Percentiles rank a stretch among this genome's conserved stretches.
These are phyloP conservation scores for Hippocampus kuda DNA, from an alignment of 2,797 vertebrate species.

Conservation along the genomic window DNA sequence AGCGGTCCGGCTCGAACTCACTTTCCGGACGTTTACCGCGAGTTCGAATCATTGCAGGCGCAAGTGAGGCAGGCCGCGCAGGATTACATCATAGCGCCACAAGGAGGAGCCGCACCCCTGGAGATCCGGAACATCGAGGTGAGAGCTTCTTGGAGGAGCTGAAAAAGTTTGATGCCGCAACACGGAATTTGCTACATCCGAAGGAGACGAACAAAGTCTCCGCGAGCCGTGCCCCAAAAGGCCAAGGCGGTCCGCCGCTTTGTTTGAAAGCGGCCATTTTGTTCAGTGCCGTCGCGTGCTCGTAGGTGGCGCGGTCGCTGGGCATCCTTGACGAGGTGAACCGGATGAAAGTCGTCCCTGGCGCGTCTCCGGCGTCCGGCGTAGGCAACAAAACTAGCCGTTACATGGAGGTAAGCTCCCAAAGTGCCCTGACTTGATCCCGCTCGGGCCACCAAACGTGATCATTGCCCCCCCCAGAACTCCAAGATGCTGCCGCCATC, in stretches of 20 bases:
- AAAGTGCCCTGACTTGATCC: background rate
- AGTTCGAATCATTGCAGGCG: constrained; percentile 84
- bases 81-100: constrained; percentile 73
- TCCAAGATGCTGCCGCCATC: constrained; percentile 70
- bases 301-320: constrained; percentile 80
- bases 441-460: background rate
- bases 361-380: constrained; percentile 29
- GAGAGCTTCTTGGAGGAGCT: constrained; percentile 5
- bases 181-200: background rate
- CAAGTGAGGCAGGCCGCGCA: constrained; percentile 79
- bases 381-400: constrained; percentile 53
- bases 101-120: constrained; percentile 60
- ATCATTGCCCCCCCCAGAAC: constrained; percentile 46
- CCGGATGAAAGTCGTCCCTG: constrained; percentile 46
- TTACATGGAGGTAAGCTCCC: constrained; percentile 61
- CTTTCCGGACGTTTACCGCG: constrained; percentile 83
- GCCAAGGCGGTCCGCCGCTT: too few relatives aligned
- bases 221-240: too few relatives aligned
- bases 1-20: constrained; percentile 59
- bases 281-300: background rate
- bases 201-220: background rate
- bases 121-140: constrained; percentile 81
- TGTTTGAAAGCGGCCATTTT: background rate
- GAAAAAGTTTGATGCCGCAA: background rate
- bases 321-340: constrained; percentile 75